phyloP scores from a whole-genome alignment of 2,797 vertebrate genomes.

The Scyliorhinus canicula region DNA sequence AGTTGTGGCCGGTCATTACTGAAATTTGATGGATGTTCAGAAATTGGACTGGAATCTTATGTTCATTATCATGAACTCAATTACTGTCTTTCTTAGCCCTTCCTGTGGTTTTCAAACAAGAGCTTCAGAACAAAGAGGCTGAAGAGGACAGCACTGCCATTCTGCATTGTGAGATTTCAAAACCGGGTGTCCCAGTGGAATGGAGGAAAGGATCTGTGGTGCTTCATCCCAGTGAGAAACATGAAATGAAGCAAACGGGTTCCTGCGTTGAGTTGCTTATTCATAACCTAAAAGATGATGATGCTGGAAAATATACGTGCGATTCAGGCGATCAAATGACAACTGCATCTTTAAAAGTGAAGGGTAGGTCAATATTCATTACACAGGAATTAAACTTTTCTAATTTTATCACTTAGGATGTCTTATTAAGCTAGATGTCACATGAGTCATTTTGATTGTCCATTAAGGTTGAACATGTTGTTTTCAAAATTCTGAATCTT shows the following conservation, averaged over 20 bases:
- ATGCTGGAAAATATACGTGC: conserved; percentile 53
- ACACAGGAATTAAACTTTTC: too few relatives aligned
- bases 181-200: conserved; percentile 46
- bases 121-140: conserved; percentile 46
- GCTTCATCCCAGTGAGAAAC: conserved; percentile 48
- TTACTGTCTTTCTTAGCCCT: neutral
- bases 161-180: conserved; percentile 49
- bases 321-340: conserved; percentile 51
- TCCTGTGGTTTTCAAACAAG: conserved; percentile 51
- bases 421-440: too few relatives aligned
- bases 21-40: neutral
- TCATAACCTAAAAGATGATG: conserved; percentile 43
- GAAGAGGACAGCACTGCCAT: conserved; percentile 50
- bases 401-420: too few relatives aligned
- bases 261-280: conserved; percentile 45
- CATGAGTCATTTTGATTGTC: too few relatives aligned
- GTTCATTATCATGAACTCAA: neutral
- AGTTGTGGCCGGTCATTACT: neutral
- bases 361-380: conserved; percentile 46
- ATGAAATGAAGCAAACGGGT: conserved; percentile 46
- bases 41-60: too few relatives aligned
- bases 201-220: conserved; percentile 53
- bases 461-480: too few relatives aligned
- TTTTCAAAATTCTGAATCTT: too few relatives aligned
- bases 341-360: conserved; percentile 45